Evolutionary conservation across 2,888 invertebrate genomes (phyloP), one percentile per base, ranked within the genome.

Genomic region (Thyatira batis): DNA sequence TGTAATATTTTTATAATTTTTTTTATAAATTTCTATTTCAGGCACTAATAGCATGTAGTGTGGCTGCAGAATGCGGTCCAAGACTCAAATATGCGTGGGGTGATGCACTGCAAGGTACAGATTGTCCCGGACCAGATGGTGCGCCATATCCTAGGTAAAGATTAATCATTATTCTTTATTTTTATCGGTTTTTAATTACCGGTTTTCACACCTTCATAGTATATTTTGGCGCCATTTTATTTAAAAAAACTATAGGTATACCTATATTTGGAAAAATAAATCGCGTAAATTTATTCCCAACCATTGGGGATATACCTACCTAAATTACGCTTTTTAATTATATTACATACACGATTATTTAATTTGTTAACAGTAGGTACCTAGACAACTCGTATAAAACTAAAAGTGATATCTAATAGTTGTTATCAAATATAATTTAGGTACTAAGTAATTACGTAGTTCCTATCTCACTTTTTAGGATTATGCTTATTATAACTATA

Each of bases 21-120:
- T 49, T 39, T 17, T 50, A 54, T 59, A 20, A 6, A 21, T 5
- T 5, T 39, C 13, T 39, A 55, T 86, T 87, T 57, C 88, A 92
- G 91, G 80, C 80, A 23, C 59, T 87, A 33, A 55, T 87, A 53
- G 78, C 80, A 56, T 73, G 78, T 58, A 81, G 76, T 58, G 84
- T 85, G 28, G 73, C 79, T 33, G 80, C 89, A 54, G 91, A 91
- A 30, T 91, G 93, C 55, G 94, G 95, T 20, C 89, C 93, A 55
- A 94, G 94, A 68, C 87, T 97, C 55, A 97, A 97, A 87, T 97
- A 97, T 83, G 92, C 97, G 20, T 97, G 97, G 94, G 98, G 98
- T 17, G 97, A 98, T 84, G 97, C 97, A 6, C 89, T 98, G 49
- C 94, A 94, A 64, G 96, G 96, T 81, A 93, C 95, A 20, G 95